These are phyloP conservation scores for Lordiphosa fenestrarum DNA, from an alignment of 2,888 invertebrate species.

Conservation along the genomic window DNA sequence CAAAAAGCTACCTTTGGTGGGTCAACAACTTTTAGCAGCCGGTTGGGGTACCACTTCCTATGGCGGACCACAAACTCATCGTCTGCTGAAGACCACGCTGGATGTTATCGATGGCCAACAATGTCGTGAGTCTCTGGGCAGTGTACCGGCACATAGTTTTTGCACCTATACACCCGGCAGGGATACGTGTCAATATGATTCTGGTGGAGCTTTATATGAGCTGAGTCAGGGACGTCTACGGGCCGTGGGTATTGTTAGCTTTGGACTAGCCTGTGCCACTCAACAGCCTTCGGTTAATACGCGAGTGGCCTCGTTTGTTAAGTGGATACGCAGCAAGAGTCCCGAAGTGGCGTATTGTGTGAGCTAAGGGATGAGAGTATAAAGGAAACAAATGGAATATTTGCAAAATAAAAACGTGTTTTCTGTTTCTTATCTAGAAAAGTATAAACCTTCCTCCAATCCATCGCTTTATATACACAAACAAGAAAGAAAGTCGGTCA, in stretches of 20 bases:
- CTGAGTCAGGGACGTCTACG: slow-evolving; percentile 77
- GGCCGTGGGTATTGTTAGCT: slow-evolving; percentile 82
- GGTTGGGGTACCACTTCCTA: slow-evolving; percentile 84
- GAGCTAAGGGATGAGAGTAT: slow-evolving; percentile 7
- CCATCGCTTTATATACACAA: too few relatives aligned
- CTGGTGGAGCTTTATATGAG: slow-evolving; percentile 83
- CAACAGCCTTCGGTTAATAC: slow-evolving; percentile 82
- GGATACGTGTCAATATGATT: slow-evolving; percentile 83
- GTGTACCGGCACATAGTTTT: slow-evolving; percentile 72
- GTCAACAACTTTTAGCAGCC: slow-evolving; percentile 78
- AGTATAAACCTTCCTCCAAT: too few relatives aligned
- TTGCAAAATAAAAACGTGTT: too few relatives aligned
- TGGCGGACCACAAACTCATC: slow-evolving; percentile 81
- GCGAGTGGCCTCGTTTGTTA: slow-evolving; percentile 82
- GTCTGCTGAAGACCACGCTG: slow-evolving; percentile 81
- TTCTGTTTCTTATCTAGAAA: too few relatives aligned
- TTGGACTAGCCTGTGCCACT: slow-evolving; percentile 82
- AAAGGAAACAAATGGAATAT: too few relatives aligned
- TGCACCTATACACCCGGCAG: slow-evolving; percentile 81
- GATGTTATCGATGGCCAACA: slow-evolving; percentile 79
- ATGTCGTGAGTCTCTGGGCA: slow-evolving; percentile 77
- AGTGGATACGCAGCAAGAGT: slow-evolving; percentile 82
- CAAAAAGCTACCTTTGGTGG: slow-evolving; percentile 66
- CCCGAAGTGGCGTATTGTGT: slow-evolving; percentile 75
- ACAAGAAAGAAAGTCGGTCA: too few relatives aligned